These are phyloP conservation scores for Atta colombica DNA, from an alignment of 1,140 invertebrate genomes.

Conservation along the genomic window DNA sequence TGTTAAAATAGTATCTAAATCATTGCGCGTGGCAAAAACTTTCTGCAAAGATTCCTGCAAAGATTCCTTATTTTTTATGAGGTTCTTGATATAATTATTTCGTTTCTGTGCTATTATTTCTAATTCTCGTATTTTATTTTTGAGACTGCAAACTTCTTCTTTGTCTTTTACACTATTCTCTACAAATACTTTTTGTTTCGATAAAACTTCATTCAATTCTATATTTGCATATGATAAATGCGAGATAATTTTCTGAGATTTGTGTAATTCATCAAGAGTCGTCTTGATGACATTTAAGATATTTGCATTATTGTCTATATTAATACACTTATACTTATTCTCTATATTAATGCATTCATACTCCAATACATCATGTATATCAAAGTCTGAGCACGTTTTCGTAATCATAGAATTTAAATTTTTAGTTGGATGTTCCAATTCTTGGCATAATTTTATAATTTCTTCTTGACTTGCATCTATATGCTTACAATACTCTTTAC, in stretches of 20 bases:
- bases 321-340: conserved; percentile 5
- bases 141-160: conserved; percentile 58
- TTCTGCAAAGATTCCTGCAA: conserved; percentile 74
- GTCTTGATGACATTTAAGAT: conserved; percentile 47
- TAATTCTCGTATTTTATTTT: conserved; percentile 62
- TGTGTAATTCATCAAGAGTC: conserved; percentile 47
- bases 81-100: conserved; percentile 65
- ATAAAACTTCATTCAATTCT: conserved; percentile 64
- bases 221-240: conserved; percentile 61
- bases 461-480: conserved; percentile 42
- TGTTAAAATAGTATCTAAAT: conserved; percentile 73
- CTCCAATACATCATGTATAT: not conserved
- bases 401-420: conserved; percentile 55
- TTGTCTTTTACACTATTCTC: conserved; percentile 55
- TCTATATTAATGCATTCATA: not conserved
- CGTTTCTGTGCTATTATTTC: conserved; percentile 67
- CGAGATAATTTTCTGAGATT: conserved; percentile 59
- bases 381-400: conserved; percentile 24
- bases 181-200: conserved; percentile 59
- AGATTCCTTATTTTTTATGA: conserved; percentile 74
- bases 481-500: conserved; percentile 31
- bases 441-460: conserved; percentile 64
- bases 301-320: conserved; percentile 24
- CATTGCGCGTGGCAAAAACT: conserved; percentile 66
- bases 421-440: conserved; percentile 57